These are phyloP conservation scores for Chloroceryle inda DNA, from an alignment of 2,797 vertebrate genomes.

Conservation along the genomic window DNA sequence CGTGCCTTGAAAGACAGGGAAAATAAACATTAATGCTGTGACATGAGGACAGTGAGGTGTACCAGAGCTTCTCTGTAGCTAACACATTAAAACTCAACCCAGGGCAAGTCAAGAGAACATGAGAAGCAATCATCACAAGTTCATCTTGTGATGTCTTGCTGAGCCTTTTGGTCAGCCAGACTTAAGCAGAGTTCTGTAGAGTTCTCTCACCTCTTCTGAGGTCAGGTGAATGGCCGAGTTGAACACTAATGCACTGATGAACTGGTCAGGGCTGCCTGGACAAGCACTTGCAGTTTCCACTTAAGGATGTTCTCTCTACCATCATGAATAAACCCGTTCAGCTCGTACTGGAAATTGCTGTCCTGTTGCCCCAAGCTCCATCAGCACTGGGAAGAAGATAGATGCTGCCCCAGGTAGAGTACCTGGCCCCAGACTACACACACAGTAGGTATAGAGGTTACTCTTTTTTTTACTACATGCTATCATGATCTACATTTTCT, in stretches of 20 bases:
- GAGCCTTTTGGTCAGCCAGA: neutral
- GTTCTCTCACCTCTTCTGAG: neutral
- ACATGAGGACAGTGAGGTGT: neutral
- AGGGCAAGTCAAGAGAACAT: neutral
- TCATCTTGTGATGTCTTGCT: neutral
- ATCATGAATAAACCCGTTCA: neutral
- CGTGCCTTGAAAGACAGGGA: neutral
- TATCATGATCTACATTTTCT: neutral
- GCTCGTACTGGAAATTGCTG: accelerated
- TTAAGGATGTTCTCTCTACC: neutral
- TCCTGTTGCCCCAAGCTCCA: neutral
- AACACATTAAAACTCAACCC: neutral
- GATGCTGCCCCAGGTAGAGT: neutral
- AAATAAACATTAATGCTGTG: conserved; percentile 23
- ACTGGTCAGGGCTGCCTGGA: neutral
- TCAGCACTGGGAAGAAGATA: neutral
- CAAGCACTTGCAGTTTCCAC: neutral
- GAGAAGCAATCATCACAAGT: neutral
- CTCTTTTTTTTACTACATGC: neutral
- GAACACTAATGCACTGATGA: neutral
- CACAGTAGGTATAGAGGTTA: neutral
- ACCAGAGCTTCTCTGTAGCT: neutral
- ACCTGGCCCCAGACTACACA: neutral
- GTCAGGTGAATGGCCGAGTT: neutral
- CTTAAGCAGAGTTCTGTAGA: neutral